These are phyloP conservation scores for Amyelois transitella DNA, from an alignment of 1,140 invertebrate species.

Conservation along the genomic window DNA sequence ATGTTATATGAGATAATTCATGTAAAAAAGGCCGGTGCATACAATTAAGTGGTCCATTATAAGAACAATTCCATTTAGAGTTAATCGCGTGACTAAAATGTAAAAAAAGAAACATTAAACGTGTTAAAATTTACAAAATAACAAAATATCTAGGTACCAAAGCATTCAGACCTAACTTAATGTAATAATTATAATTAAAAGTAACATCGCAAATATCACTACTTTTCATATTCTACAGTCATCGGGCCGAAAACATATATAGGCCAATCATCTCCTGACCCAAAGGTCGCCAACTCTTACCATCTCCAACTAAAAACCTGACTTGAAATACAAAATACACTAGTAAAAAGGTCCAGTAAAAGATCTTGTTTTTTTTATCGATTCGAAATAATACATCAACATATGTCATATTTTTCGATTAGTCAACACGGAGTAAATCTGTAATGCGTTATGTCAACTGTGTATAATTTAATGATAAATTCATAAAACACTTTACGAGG, in stretches of 20 bases:
- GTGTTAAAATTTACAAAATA: conserved; percentile 68
- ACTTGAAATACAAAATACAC: conserved; percentile 9
- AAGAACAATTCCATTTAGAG: conserved; percentile 36
- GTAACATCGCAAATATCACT: conserved; percentile 51
- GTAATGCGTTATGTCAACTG: conserved; percentile 45
- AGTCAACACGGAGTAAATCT: conserved; percentile 44
- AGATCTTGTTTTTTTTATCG: conserved; percentile 25
- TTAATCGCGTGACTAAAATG: conserved; percentile 59
- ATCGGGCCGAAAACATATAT: conserved; percentile 71
- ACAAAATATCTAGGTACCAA: conserved; percentile 38
- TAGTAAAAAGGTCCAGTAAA: conserved; percentile 35
- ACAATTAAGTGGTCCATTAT: conserved; percentile 36
- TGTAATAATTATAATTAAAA: conserved; percentile 32
- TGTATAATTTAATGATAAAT: conserved; percentile 44
- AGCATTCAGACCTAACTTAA: neutral
- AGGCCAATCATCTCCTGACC: conserved; percentile 35
- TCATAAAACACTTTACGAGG: conserved; percentile 58
- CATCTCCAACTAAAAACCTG: neutral
- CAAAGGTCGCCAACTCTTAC: neutral
- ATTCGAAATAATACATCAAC: conserved; percentile 36
- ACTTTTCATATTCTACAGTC: conserved; percentile 14
- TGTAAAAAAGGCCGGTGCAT: conserved; percentile 21
- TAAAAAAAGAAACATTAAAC: conserved; percentile 50
- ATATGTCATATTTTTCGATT: conserved; percentile 38
- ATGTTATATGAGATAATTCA: conserved; percentile 12